These are phyloP conservation scores for Mola mola DNA, from an alignment of 2,113 vertebrate species.

Conservation along the genomic window DNA sequence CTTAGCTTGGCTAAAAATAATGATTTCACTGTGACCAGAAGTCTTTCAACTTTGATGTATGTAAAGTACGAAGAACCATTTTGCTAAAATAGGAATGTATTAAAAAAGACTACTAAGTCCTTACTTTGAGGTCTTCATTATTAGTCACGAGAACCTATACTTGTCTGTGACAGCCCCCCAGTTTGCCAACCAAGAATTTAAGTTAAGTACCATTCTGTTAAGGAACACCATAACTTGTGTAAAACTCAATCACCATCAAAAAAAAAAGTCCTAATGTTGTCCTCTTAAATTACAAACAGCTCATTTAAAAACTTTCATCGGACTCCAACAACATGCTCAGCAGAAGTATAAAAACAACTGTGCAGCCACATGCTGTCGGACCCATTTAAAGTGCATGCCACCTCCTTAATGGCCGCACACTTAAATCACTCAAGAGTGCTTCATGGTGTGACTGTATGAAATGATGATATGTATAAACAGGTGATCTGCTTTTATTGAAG, in stretches of 20 bases:
- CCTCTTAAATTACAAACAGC: constrained; percentile 1
- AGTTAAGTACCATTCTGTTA: constrained; percentile 22
- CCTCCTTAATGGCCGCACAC: not conserved
- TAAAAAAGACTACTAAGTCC: too few species aligned
- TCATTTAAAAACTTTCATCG: constrained; percentile 8
- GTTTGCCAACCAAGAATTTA: too few species aligned
- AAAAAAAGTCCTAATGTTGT: not conserved
- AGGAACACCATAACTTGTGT: too few species aligned
- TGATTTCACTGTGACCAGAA: too few species aligned
- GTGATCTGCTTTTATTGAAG: not conserved
- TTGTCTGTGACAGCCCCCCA: too few species aligned
- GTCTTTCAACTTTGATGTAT: too few species aligned
- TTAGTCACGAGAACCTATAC: too few species aligned
- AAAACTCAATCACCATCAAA: too few species aligned
- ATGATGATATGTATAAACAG: not conserved
- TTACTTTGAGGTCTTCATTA: too few species aligned
- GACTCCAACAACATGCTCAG: constrained; percentile 8
- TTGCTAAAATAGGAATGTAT: too few species aligned
- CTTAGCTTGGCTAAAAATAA: too few species aligned
- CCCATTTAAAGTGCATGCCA: constrained; percentile 18
- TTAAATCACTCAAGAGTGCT: constrained; percentile 16
- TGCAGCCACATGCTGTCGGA: constrained; percentile 12
- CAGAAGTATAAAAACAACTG: constrained; percentile 2
- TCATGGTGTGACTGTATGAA: not conserved
- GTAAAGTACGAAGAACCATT: too few species aligned